Base-by-base conservation (phyloP, 2,113 vertebrate genomes). In the Atrichornis clamosus region DNA sequence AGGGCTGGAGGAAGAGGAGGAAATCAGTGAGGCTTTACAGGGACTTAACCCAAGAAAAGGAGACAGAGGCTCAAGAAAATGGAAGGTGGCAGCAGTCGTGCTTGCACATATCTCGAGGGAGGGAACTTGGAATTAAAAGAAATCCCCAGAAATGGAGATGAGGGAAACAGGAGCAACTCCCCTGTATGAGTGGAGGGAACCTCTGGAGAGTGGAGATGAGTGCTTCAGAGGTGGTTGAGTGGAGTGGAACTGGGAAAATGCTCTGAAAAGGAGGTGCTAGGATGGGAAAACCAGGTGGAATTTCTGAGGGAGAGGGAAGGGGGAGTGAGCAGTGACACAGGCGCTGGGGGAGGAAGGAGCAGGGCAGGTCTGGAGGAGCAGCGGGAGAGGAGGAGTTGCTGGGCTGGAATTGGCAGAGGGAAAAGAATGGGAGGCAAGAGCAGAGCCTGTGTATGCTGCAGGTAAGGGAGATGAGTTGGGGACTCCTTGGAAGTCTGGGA, bases 381-480 rank as follows among this genome's bases (percentile, higher is more conserved):
- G 60, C 3, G 1, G 49, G 52, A n/a, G 87, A 35, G 84, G 89
- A 94, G 95, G 92, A 96, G 89, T 27, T 30, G 56, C 73, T 62
- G 69, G 63, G 27, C 93, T 93, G 89, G 92, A 87, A 68, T 22
- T 20, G 21, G 60, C 81, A 72, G 84, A 77, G n/a, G 53, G 55
- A 58, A 11, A 52, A 73, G 73, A 62, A 33, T 19, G 4, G 7
- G 58, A 82, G 89, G n/a, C 72, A 26, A n/a, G 68, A 90, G 39
- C 4, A 0, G 74, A 87, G 77, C 65, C 35, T 0, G 0, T 5
- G 0, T 10, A 3, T 17, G 32, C 53, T 26, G 15, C 52, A 15
- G 91, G 85, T 84, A 21, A 37, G 68, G 1, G 2, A 30, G 49
- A 14, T 2, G 3, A 37, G 11, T 1, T 46, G 70, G 62, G 62